Percentiles rank a stretch among this genome's conserved stretches.
Evolutionary conservation across 2,888 invertebrate genomes (phyloP).

Genomic region (Acronicta aceris): DNA sequence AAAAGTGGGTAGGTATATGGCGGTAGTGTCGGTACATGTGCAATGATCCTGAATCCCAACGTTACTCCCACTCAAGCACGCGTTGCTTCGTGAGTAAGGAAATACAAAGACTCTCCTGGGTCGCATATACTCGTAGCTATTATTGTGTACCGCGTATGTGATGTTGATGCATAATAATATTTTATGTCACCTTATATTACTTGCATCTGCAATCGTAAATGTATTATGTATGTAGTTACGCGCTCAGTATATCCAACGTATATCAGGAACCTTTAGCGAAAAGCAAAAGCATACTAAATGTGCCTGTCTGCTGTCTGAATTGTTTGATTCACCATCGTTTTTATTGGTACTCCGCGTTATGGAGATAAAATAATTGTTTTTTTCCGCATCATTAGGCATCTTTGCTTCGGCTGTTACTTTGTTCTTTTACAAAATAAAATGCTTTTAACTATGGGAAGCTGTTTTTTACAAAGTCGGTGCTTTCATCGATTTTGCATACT

Average conservation of each 20-base stretch:
- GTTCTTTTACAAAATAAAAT: constrained; percentile 48
- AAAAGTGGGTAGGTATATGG: neutral
- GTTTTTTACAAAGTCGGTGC: constrained; percentile 37
- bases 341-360: constrained; percentile 58
- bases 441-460: constrained; percentile 55
- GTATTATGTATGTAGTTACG: constrained; percentile 4
- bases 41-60: constrained; percentile 39
- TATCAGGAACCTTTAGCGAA: constrained; percentile 15
- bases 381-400: constrained; percentile 63
- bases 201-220: constrained; percentile 16
- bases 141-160: neutral
- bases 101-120: constrained; percentile 4
- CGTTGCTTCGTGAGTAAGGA: constrained; percentile 51
- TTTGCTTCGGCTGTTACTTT: constrained; percentile 57
- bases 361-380: constrained; percentile 67
- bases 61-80: constrained; percentile 72
- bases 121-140: neutral
- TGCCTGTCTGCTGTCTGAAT: constrained; percentile 30
- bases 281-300: constrained; percentile 34
- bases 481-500: constrained; percentile 45
- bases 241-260: constrained; percentile 5
- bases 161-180: constrained; percentile 3
- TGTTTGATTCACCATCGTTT: constrained; percentile 45
- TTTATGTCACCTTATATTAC: neutral
- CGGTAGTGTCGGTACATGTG: constrained; percentile 8